These are phyloP conservation scores for Gila robusta DNA, from an alignment of 2,797 vertebrate species.

Conservation along the genomic window DNA sequence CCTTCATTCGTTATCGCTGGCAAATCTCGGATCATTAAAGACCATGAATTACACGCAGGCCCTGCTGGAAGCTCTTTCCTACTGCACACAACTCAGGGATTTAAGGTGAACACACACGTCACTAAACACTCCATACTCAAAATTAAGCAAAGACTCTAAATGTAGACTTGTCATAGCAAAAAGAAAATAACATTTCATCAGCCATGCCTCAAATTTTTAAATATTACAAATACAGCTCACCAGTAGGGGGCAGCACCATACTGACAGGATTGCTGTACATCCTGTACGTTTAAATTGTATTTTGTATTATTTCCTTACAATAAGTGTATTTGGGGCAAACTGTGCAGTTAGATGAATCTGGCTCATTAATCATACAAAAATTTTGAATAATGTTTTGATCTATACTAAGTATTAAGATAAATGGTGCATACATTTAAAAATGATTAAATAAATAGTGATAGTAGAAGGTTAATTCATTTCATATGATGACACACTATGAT, in stretches of 20 bases:
- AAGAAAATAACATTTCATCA: not conserved
- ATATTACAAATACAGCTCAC: not conserved
- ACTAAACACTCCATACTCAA: not conserved
- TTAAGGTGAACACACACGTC: constrained; percentile 75
- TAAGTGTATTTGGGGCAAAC: not conserved
- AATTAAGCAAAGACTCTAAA: not conserved
- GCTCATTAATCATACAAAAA: not conserved
- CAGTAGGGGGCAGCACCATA: constrained; percentile 23
- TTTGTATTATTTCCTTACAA: not conserved
- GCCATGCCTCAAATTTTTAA: not conserved
- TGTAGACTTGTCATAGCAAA: not conserved
- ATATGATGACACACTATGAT: too few species aligned
- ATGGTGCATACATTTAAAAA: not conserved
- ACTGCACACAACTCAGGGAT: constrained; percentile 85
- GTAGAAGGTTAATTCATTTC: too few species aligned
- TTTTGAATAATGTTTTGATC: not conserved
- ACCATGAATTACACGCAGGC: constrained; percentile 88
- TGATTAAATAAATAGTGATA: not conserved
- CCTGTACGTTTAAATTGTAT: not conserved
- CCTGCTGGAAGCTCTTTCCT: constrained; percentile 87
- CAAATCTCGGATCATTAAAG: constrained; percentile 92
- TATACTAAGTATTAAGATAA: not conserved
- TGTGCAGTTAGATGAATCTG: not conserved
- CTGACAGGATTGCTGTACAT: not conserved
- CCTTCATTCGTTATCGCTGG: constrained; percentile 87